Evolutionary conservation across 2,888 invertebrate species (phyloP).

Genomic region (Eremobia ochroleuca): DNA sequence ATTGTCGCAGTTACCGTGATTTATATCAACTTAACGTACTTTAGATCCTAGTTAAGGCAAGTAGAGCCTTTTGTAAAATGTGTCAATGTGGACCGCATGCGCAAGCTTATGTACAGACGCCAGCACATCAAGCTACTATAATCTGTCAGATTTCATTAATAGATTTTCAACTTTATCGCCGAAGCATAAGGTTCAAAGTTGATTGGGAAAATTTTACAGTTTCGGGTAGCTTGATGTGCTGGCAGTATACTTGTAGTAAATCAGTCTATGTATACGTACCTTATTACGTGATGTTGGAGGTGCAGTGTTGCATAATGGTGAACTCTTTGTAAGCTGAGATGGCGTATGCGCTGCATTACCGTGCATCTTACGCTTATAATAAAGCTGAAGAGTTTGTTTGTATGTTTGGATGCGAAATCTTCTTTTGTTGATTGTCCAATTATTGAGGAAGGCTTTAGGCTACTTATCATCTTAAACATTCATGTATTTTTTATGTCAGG

Average conservation of each 20-base stretch:
- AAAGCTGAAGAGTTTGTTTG: no score
- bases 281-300: constrained; percentile 47
- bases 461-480: no score
- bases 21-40: constrained; percentile 22
- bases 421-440: no score
- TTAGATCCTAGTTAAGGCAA: constrained; percentile 35
- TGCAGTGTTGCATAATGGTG: constrained; percentile 56
- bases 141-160: no score
- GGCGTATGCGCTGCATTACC: constrained; percentile 9
- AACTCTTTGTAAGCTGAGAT: constrained; percentile 25
- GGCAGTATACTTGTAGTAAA: constrained; percentile 54
- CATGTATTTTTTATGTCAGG: no score
- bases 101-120: constrained; percentile 24
- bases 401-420: no score
- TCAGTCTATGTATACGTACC: constrained; percentile 51
- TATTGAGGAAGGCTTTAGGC: no score
- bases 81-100: constrained; percentile 68
- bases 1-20: constrained; percentile 22
- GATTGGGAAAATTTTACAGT: no score
- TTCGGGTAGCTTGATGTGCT: no score
- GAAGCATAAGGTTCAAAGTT: no score
- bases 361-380: constrained; percentile 9
- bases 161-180: no score
- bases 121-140: no score
- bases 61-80: constrained; percentile 61